Percentiles rank a stretch among this genome's conserved stretches.
Evolutionary conservation across 2,888 invertebrate genomes (phyloP).

Genomic region (Leptothorax acervorum): DNA sequence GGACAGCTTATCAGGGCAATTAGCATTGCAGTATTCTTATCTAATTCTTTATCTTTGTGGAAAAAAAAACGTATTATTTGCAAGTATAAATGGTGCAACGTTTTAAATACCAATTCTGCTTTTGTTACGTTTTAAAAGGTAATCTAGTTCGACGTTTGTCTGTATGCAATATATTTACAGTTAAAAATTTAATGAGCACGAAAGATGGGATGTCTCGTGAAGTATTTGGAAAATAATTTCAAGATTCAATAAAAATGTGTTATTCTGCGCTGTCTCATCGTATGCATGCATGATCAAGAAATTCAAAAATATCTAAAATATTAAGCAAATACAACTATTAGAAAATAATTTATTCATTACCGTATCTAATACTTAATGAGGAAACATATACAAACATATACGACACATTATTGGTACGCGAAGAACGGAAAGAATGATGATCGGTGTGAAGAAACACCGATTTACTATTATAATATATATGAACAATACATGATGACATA

Average conservation of each 20-base stretch:
- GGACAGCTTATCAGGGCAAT: constrained; percentile 37
- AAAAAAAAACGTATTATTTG: not conserved
- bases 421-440: not conserved
- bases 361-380: constrained; percentile 2
- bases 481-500: constrained; percentile 6
- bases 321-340: not conserved
- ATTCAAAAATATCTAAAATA: not conserved
- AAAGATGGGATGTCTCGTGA: not conserved
- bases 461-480: constrained; percentile 7
- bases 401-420: not conserved
- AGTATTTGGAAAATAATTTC: not conserved
- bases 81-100: not conserved
- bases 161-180: not conserved
- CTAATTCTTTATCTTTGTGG: not conserved
- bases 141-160: not conserved
- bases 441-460: not conserved
- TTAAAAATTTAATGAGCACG: not conserved
- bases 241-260: not conserved
- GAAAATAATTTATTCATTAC: constrained; percentile 2
- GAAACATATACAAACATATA: not conserved
- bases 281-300: not conserved
- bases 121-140: not conserved
- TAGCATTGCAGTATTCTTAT: constrained; percentile 19
- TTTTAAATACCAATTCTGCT: not conserved
- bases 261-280: not conserved